Base-by-base conservation (phyloP, 2,797 vertebrate species). In the Leuciscus waleckii region DNA sequence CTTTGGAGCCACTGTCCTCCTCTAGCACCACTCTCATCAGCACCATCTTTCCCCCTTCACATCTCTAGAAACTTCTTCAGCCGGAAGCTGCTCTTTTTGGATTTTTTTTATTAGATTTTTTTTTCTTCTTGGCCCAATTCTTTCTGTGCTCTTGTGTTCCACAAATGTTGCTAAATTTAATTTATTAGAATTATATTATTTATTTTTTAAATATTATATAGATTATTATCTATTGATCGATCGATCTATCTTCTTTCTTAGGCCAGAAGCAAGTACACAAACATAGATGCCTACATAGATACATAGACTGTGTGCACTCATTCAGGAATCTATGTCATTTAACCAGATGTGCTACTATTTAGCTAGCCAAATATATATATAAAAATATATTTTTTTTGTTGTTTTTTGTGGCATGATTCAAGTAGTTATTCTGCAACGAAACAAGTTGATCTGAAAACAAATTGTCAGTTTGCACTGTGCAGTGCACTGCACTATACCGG, bases 1-100 rank as follows among this genome's bases (percentile, higher is more conserved):
- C 87, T 89, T 88, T 88, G 75, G 58, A 70, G 13, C 4, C 1
- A 1, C 54, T 74, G 11, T 32, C 29, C 29, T 65, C 14, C 61
- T 65, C 29, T 16, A 65, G 13, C 26, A 5, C 11, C 58, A 14
- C 58, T 63, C n/a, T 84, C 75, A 69, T 49, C 54, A 7, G 74
- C 58, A 54, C 39, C 35, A 2, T 68, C 43, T 41, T 65, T 39
- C 21, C 41, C 75, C 41, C 51, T 39, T 73, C 16, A 58, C 56
- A 61, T 61, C 19, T 70, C 49, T 21, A 21, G 49, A 49, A 49
- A 49, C 14, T 1, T 49, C 14, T 49, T 49, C 43, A 13, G 26
- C 0, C 10, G 0, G 10, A 16, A 80, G 41, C 43, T 39, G 23
- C 23, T 39, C 46, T 51, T 37, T 29, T 29, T 29, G 29, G 29